These are phyloP conservation scores for Apis cerana DNA, from an alignment of 1,140 invertebrate species.

Conservation along the genomic window DNA sequence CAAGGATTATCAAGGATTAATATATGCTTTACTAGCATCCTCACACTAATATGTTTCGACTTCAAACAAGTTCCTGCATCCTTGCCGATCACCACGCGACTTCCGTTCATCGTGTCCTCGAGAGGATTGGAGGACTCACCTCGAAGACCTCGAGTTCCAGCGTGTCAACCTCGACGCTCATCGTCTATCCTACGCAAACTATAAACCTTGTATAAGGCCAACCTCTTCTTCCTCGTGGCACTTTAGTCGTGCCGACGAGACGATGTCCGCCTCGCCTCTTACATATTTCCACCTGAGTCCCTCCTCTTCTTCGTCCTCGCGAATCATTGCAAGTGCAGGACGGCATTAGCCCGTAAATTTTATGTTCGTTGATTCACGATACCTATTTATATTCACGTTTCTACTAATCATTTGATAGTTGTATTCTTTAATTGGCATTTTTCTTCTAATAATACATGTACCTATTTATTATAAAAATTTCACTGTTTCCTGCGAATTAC, in stretches of 20 bases:
- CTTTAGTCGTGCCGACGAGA: conserved; percentile 70
- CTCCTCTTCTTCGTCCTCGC: conserved; percentile 65
- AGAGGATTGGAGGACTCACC: conserved; percentile 71
- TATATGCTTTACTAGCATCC: background rate
- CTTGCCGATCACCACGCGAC: conserved; percentile 24
- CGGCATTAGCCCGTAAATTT: conserved; percentile 59
- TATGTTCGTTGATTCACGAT: conserved; percentile 46
- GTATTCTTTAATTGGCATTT: conserved; percentile 41
- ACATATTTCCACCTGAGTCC: conserved; percentile 67
- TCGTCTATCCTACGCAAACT: conserved; percentile 75
- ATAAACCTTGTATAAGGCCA: conserved; percentile 73
- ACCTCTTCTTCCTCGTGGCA: conserved; percentile 72
- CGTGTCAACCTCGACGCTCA: conserved; percentile 76
- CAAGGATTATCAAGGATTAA: background rate
- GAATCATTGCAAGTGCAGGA: conserved; percentile 68
- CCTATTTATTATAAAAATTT: background rate
- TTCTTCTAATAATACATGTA: conserved; percentile 9
- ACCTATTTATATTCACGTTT: conserved; percentile 27
- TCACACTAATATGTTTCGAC: background rate
- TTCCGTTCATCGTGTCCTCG: conserved; percentile 61
- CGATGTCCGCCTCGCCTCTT: conserved; percentile 69
- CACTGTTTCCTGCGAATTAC: background rate
- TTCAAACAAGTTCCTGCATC: background rate
- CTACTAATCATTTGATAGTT: conserved; percentile 36
- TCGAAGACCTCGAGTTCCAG: conserved; percentile 81